phyloP scores from a whole-genome alignment of 1,140 invertebrate genomes.

The Papilio polyxenes region DNA sequence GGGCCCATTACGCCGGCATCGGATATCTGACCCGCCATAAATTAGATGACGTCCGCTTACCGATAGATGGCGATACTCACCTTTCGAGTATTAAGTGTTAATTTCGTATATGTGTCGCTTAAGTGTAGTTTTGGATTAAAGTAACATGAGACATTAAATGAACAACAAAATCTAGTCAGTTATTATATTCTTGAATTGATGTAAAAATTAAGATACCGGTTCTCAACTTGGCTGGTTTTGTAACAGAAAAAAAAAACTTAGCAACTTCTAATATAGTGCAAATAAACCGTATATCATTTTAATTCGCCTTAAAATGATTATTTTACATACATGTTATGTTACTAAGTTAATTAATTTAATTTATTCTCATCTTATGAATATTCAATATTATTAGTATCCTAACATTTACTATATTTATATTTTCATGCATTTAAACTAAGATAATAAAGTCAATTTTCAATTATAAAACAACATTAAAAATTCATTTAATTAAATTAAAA shows the following conservation, averaged over 20 bases:
- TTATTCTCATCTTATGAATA: constrained; percentile 15
- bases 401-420: background rate
- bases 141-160: background rate
- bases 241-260: background rate
- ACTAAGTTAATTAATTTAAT: background rate
- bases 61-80: constrained; percentile 23
- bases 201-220: background rate
- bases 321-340: background rate
- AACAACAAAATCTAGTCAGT: background rate
- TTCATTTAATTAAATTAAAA: background rate
- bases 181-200: background rate
- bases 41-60: background rate
- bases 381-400: constrained; percentile 1
- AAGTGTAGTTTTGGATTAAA: background rate
- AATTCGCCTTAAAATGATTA: background rate
- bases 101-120: background rate
- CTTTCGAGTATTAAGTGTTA: background rate
- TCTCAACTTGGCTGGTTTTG: no score
- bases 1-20: constrained; percentile 39
- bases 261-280: constrained; percentile 1
- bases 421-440: background rate
- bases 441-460: background rate
- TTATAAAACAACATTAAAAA: background rate
- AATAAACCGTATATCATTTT: background rate
- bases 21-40: constrained; percentile 5